Percentiles rank a stretch among this genome's conserved stretches.
Evolutionary conservation across 2,888 invertebrate species (phyloP).

Genomic region (Carabus problematicus): DNA sequence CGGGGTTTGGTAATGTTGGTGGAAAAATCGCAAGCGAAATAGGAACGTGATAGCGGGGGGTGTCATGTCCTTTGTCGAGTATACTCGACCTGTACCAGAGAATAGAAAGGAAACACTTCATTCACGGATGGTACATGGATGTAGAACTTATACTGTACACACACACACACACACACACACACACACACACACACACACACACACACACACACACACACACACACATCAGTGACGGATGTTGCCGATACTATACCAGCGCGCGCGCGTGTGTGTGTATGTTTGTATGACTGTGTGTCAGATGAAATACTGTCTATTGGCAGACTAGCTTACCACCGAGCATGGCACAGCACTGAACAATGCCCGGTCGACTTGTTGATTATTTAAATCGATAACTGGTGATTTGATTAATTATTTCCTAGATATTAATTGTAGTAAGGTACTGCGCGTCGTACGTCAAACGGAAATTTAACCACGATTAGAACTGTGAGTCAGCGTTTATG

Average conservation of each 20-base stretch:
- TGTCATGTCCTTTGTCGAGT: constrained; percentile 33
- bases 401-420: constrained; percentile 36
- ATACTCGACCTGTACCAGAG: constrained; percentile 8
- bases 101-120: constrained; percentile 39
- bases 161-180: too few species aligned
- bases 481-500: too few species aligned
- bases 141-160: not conserved
- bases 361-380: constrained; percentile 26
- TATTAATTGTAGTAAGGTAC: constrained; percentile 27
- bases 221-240: constrained; percentile 6
- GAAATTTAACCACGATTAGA: too few species aligned
- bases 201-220: too few species aligned
- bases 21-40: constrained; percentile 37
- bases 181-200: too few species aligned
- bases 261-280: not conserved
- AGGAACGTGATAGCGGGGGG: constrained; percentile 32
- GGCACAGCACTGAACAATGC: constrained; percentile 21
- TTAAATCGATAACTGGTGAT: constrained; percentile 25
- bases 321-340: not conserved
- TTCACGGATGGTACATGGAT: constrained; percentile 22
- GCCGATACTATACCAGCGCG: not conserved
- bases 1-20: constrained; percentile 16
- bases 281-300: constrained; percentile 10
- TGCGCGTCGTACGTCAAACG: too few species aligned
- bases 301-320: not conserved